phyloP scores from a whole-genome alignment of 1,140 invertebrate genomes.

The Babylonia areolata region DNA sequence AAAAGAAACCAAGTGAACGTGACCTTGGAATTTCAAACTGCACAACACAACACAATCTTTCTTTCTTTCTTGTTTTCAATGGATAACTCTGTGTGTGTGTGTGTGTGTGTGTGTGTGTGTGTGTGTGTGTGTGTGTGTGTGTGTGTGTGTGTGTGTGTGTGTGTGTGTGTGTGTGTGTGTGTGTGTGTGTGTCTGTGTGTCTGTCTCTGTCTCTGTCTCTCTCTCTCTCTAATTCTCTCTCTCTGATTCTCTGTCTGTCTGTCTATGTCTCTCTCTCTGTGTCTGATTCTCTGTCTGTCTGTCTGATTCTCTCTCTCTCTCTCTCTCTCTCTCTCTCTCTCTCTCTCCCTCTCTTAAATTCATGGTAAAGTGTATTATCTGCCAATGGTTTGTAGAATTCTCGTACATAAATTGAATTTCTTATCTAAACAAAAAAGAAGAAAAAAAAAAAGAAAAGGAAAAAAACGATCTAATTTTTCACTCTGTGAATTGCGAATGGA shows the following conservation, averaged over 20 bases:
- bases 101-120: background rate
- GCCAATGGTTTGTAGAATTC: too few species aligned
- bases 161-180: background rate
- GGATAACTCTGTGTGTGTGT: background rate
- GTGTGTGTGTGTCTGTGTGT: background rate
- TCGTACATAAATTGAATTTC: too few species aligned
- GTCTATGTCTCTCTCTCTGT: too few species aligned
- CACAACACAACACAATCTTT: too few species aligned
- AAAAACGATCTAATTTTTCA: background rate
- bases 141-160: background rate
- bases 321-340: conserved; percentile 5
- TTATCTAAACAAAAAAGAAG: background rate
- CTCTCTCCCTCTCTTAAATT: too few species aligned
- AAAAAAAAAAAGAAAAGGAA: background rate
- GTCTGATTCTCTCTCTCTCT: background rate
- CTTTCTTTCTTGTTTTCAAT: background rate
- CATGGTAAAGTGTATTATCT: too few species aligned
- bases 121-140: background rate
- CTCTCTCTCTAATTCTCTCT: background rate
- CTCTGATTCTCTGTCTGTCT: background rate
- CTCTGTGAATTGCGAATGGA: too few species aligned
- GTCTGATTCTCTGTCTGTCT: background rate
- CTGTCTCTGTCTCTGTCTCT: background rate
- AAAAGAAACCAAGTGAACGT: too few species aligned
- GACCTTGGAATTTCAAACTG: too few species aligned